Percentiles rank a stretch among this genome's conserved stretches.
Evolutionary conservation across 2,797 vertebrate species (phyloP).

Genomic region (Sebastes taczanowskii): DNA sequence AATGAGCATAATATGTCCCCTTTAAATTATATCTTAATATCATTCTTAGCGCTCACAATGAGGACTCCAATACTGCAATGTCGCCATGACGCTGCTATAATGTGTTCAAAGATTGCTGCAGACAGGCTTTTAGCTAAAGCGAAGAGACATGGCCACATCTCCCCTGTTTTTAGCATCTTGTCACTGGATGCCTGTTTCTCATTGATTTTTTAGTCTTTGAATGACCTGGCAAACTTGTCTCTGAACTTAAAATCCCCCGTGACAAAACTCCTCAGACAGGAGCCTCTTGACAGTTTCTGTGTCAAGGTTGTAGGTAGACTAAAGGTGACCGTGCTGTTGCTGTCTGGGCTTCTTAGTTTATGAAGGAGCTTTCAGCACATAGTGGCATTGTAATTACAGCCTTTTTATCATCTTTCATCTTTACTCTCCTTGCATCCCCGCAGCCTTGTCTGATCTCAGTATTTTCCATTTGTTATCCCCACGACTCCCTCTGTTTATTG

Average conservation of each 20-base stretch:
- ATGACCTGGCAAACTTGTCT: slow-evolving; percentile 14
- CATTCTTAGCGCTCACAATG: background rate
- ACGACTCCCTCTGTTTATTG: slow-evolving; percentile 26
- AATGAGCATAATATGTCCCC: background rate
- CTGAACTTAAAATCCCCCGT: slow-evolving; percentile 19
- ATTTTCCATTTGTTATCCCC: slow-evolving; percentile 36
- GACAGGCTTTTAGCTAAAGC: slow-evolving; percentile 16
- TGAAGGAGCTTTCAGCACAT: slow-evolving; percentile 16
- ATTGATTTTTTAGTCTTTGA: slow-evolving; percentile 48
- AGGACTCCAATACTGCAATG: background rate
- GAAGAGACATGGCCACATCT: background rate
- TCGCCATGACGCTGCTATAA: background rate
- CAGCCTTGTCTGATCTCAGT: slow-evolving; percentile 29
- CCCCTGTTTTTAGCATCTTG: slow-evolving; percentile 14
- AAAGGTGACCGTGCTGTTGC: slow-evolving; percentile 38
- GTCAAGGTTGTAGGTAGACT: slow-evolving; percentile 54
- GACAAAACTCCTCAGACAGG: slow-evolving; percentile 25
- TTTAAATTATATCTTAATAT: slow-evolving; percentile 1
- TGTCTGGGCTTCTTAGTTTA: slow-evolving; percentile 7
- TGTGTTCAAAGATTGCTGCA: background rate
- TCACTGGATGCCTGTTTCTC: slow-evolving; percentile 5
- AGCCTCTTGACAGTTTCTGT: slow-evolving; percentile 20
- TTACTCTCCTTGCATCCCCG: slow-evolving; percentile 30
- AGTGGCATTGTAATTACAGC: slow-evolving; percentile 8
- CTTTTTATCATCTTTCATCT: slow-evolving; percentile 22